Conservation (phyloP, 2,797 vertebrate genomes). For the Sebastes cheni region DNA sequence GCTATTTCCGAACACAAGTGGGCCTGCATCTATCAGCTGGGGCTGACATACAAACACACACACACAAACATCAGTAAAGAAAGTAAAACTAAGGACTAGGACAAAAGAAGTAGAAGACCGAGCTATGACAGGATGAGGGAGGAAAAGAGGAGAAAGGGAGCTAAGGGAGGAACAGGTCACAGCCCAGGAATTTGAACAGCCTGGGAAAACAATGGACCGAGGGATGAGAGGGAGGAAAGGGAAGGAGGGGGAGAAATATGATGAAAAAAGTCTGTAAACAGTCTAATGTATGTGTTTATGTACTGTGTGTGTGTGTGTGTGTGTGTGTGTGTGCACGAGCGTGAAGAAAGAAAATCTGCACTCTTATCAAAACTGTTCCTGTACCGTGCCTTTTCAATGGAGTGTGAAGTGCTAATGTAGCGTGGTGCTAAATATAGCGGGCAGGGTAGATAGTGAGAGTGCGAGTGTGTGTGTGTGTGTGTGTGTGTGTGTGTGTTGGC, state of each 20-base stretch:
- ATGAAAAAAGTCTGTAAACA: conserved; percentile 42
- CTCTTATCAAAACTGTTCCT: conserved; percentile 56
- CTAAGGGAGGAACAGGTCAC: conserved; percentile 64
- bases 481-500: conserved; percentile 18
- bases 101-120: conserved; percentile 20
- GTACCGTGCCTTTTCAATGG: conserved; percentile 59
- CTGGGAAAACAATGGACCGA: conserved; percentile 80
- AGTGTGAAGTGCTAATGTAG: conserved; percentile 74
- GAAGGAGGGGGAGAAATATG: conserved; percentile 24
- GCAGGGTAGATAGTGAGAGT: conserved; percentile 43
- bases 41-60: conserved; percentile 29
- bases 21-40: conserved; percentile 52
- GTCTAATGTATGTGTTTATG: conserved; percentile 11
- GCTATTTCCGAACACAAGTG: conserved; percentile 53
- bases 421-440: conserved; percentile 76
- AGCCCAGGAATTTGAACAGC: conserved; percentile 79
- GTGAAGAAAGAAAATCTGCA: conserved; percentile 26
- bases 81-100: neutral
- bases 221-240: conserved; percentile 44
- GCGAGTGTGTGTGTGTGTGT: conserved; percentile 19
- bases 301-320: neutral
- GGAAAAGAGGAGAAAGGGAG: conserved; percentile 41
- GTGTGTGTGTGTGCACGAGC: neutral
- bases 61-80: neutral
- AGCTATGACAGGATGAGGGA: conserved; percentile 29